Base-by-base conservation (phyloP, 2,113 vertebrate species). In the Calonectris borealis region DNA sequence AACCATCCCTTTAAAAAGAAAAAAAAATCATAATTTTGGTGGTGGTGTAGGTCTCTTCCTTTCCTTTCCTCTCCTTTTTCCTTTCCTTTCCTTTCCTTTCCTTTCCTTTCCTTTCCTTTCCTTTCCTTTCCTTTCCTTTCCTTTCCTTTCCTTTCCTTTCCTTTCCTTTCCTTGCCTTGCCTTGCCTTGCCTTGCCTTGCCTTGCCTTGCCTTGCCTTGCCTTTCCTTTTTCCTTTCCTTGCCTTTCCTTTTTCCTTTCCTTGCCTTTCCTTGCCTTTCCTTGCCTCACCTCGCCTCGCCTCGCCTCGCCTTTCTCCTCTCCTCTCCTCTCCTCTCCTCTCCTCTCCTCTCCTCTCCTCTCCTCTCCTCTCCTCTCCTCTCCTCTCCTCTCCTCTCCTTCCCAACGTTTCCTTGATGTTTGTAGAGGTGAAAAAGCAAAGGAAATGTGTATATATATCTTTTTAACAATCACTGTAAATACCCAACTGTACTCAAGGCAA, bases 381-480 rank as follows among this genome's bases (percentile, higher is more conserved):
- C 38, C 38, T 40, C 3, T 26, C 22, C 54, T 10, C 34, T 16
- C 16, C 72, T 10, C 11, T 17, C 21, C 19, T 40, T 5, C n/a
- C 46, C 42, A 34, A 32, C 10, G 6, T 68, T 71, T 54, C 71
- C 40, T 51, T 51, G 57, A 49, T 32, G 8, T 42, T 55, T 20
- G 40, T 21, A 49, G 80, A 80, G 54, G 18, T 51, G 52, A 61
- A 44, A 64, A 64, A 79, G 14, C 32, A 69, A 86, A 91, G 29
- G 83, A 94, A 95, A 83, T 27, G 34, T 95, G 68, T 83, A 61
- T 83, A 90, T 66, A 65, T 83, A 58, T 65, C 60, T 96, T 96
- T 96, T 95, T 95, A 95, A 36, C 44, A 51, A 18, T 51, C 62
- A 78, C 80, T 95, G 95, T 97, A 96, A 96, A 97, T 97, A 95